A percentile compares a stretch with the other conserved stretches of the same genome.
phyloP scores from a whole-genome alignment of 2,888 invertebrate genomes.

The Callinectes sapidus region DNA sequence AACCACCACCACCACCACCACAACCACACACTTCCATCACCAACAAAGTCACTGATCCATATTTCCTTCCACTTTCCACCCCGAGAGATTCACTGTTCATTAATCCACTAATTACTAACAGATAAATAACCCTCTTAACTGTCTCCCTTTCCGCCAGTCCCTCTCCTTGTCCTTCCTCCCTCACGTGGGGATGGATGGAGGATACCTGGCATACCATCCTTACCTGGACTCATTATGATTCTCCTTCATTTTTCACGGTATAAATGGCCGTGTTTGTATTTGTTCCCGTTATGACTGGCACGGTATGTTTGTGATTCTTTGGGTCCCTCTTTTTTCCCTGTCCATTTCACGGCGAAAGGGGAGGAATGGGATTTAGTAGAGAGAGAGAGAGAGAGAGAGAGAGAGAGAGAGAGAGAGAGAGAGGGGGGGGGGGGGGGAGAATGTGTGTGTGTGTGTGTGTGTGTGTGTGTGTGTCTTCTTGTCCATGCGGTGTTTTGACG shows the following conservation, averaged over 20 bases:
- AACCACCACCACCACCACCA: not conserved
- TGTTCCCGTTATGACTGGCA: not conserved
- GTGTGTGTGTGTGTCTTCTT: not conserved
- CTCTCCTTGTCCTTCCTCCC: not conserved
- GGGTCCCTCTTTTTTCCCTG: not conserved
- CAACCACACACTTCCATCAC: not conserved
- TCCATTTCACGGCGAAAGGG: not conserved
- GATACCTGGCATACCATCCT: not conserved
- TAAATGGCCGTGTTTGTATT: not conserved
- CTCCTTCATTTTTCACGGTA: not conserved
- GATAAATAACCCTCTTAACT: conserved; percentile 7
- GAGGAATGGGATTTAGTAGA: not conserved
- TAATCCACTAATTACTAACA: not conserved
- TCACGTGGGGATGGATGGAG: too few relatives aligned
- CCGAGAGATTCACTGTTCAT: not conserved
- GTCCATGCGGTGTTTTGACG: not conserved
- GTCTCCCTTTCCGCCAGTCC: not conserved
- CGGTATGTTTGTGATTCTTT: not conserved
- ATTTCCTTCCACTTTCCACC: conserved; percentile 2
- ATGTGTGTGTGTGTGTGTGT: too few relatives aligned
- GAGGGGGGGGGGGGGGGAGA: not conserved
- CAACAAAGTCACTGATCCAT: not conserved
- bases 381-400: conserved; percentile 36
- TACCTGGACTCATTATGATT: not conserved
- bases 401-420: conserved; percentile 39